Conservation (phyloP, 2,797 vertebrate species). For the Sebastes matsubarae region DNA sequence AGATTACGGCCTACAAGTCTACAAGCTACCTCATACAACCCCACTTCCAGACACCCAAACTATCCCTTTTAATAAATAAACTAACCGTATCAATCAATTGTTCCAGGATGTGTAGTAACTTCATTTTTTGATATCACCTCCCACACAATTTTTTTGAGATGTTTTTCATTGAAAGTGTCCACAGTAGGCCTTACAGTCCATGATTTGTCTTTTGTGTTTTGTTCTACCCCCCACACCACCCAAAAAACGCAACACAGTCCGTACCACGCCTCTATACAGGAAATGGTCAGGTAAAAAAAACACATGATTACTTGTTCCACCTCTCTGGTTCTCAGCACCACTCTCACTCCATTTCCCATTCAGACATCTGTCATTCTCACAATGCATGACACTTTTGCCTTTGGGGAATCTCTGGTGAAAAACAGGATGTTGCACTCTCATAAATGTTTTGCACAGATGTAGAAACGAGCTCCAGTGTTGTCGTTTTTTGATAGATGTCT, state of each 20-base stretch:
- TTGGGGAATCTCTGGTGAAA: constrained; percentile 28
- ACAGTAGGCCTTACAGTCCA: constrained; percentile 5
- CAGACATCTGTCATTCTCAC: constrained; percentile 56
- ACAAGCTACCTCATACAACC: not conserved
- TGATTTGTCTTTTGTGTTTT: constrained; percentile 70
- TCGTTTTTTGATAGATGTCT: constrained; percentile 42
- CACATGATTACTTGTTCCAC: constrained; percentile 34
- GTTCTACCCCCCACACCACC: constrained; percentile 46
- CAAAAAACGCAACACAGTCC: constrained; percentile 73
- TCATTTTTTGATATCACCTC: not conserved
- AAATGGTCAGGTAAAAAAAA: constrained; percentile 82
- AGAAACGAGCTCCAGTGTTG: not conserved
- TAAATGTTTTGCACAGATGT: constrained; percentile 30
- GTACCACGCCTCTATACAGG: constrained; percentile 84
- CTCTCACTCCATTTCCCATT: constrained; percentile 55
- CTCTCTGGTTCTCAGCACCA: constrained; percentile 43
- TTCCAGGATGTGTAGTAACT: not conserved
- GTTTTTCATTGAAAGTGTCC: constrained; percentile 8
- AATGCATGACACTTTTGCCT: constrained; percentile 64
- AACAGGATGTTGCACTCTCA: constrained; percentile 48
- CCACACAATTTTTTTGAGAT: constrained; percentile 8
- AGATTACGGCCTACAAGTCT: not conserved
- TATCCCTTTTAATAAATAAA: not conserved
- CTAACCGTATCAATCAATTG: not conserved
- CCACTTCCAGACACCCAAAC: not conserved